Evolutionary conservation across 1,140 invertebrate species (phyloP), one percentile per base, ranked within the genome.

Genomic region (Zaprionus gabonicus): DNA sequence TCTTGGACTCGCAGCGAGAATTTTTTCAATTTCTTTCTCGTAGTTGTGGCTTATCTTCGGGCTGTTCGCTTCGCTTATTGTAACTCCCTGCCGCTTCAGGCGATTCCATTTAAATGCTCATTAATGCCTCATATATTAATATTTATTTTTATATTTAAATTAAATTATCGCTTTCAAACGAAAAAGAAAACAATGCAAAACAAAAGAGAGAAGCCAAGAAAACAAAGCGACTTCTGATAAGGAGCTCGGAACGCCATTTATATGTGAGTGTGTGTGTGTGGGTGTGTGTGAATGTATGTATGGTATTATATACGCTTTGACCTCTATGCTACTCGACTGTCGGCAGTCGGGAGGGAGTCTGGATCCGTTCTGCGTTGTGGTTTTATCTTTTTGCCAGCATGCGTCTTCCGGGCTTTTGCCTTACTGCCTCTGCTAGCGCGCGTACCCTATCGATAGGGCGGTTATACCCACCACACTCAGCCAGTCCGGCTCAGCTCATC

Each of bases 361-460:
- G 36, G 41, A 46, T 46, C 41, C 41, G 15, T 46, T 46, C 41
- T 20, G 27, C 53, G 53, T 58, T 58, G 57, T 63, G 36, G n/a
- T 79, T 84, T 85, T 88, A 88, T 86, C 79, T 86, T 78, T 46
- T 65, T 38, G 69, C 63, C 66, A 60, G 62, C 70, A 64, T 69
- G 76, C 67, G 71, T 83, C 84, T 88, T 86, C 83, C 83, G 83
- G 83, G 62, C 84, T 83, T 73, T 59, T 62, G 65, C 60, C 41
- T 17, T 72, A 73, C 60, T 63, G 63, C 64, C 78, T 73, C 67
- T 63, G 63, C 60, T 78, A 51, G 46, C 46, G 9, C 46, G 9
- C 46, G 53, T 67, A 71, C 27, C 57, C 57, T 44, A 41, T 67
- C 67, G 76, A 77, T 77, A 64, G 64, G 44, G 58, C 68, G 36